Evolutionary conservation across 2,888 invertebrate genomes (phyloP), one percentile per base, ranked within the genome.

Genomic region (Andrena praecox): DNA sequence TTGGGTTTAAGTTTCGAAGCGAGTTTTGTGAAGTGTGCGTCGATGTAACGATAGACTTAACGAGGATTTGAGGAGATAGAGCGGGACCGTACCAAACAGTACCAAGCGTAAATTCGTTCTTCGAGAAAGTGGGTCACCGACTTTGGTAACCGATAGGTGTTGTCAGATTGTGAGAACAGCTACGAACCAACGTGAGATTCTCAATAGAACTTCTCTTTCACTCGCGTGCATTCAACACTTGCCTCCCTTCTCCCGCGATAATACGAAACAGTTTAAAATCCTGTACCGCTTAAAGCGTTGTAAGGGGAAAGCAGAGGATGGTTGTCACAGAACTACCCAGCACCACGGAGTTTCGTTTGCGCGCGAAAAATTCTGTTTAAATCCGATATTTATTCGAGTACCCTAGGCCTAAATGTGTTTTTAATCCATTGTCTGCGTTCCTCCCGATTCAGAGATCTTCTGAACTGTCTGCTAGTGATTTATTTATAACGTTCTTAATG

Each of bases 261-360:
- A 42, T 50, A 59, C 59, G 48, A 31, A 56, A 69, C 20, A 24
- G 7, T 67, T 54, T 56, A 16, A 69, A 42, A 42, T 70, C 42
- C 42, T 62, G 35, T 35, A 27, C 67, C 24, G n/a, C 35, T 31
- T 70, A 20, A 31, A 56, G 24, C 48, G 52, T 79, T 84, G 77
- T 77, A 62, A 86, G 82, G 84, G 87, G 89, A 80, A 81, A 50
- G 73, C 62, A 86, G 84, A 77, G 10, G 50, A 72, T 74, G 82
- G 69, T 16, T 20, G 7, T 48, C n/a, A 42, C 33, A 33, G 42
- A 48, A 52, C 10, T 16, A 29, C 2, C 7, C 24, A 60, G 24
- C 24, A 67, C n/a, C 24, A 62, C 42, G 24, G 72, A 48, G 31
- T 20, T 31, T 20, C 31, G 1, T 66, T 24, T 59, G 10, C 56